phyloP scores from a whole-genome alignment of 2,888 invertebrate species.

The Drosophila sordidula region DNA sequence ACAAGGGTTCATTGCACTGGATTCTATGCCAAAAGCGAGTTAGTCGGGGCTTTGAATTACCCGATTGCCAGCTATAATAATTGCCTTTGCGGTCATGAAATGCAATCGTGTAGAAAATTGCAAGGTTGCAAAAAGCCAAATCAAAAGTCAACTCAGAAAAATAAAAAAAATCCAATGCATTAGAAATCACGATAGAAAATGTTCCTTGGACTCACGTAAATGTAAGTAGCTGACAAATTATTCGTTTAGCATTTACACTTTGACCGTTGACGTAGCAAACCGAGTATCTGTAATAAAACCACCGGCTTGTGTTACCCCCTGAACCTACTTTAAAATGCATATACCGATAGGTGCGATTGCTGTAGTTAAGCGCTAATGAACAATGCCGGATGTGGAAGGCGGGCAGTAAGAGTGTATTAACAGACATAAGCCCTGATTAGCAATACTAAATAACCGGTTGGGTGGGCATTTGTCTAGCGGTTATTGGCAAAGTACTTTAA shows the following conservation, averaged over 20 bases:
- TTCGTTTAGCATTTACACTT: slow-evolving; percentile 22
- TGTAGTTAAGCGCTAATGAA: slow-evolving; percentile 44
- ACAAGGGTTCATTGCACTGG: slow-evolving; percentile 58
- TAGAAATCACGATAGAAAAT: slow-evolving; percentile 23
- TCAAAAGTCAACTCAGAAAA: slow-evolving; percentile 16
- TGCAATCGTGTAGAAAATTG: slow-evolving; percentile 72
- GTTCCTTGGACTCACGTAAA: slow-evolving; percentile 1
- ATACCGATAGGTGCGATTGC: slow-evolving; percentile 37
- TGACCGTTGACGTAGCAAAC: slow-evolving; percentile 8
- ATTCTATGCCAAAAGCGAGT: slow-evolving; percentile 51
- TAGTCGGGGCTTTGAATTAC: slow-evolving; percentile 55
- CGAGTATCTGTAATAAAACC: slow-evolving; percentile 2
- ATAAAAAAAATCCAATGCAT: slow-evolving; percentile 4
- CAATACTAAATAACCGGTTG: slow-evolving; percentile 49
- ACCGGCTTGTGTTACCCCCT: slow-evolving; percentile 11
- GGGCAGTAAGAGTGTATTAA: slow-evolving; percentile 31
- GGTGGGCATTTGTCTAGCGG: slow-evolving; percentile 20
- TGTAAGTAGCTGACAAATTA: slow-evolving; percentile 2
- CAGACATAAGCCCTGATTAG: slow-evolving; percentile 11
- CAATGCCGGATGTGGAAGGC: slow-evolving; percentile 50
- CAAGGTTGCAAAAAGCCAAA: slow-evolving; percentile 59
- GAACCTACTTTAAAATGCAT: slow-evolving; percentile 28
- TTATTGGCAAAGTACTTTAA: slow-evolving; percentile 12
- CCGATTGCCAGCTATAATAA: slow-evolving; percentile 40
- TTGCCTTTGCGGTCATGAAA: slow-evolving; percentile 60